phyloP scores from a whole-genome alignment of 2,113 vertebrate genomes.

The Diadophis punctatus region DNA sequence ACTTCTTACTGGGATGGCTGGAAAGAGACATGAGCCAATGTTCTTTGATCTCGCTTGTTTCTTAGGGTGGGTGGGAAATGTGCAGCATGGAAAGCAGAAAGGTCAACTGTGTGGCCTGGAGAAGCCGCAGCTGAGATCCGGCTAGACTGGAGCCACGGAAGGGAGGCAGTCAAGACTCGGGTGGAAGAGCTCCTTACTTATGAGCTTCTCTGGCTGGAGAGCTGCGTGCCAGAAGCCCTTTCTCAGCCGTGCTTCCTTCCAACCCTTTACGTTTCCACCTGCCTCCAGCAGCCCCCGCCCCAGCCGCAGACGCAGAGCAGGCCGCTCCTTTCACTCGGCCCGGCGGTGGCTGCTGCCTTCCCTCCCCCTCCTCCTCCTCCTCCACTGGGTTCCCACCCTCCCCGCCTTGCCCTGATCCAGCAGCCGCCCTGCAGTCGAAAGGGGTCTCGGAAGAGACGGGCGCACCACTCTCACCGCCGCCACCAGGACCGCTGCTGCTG shows the following conservation, averaged over 20 bases:
- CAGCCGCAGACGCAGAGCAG: neutral
- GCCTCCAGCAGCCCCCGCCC: neutral
- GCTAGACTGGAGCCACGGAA: neutral
- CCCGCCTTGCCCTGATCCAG: neutral
- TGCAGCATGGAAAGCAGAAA: neutral
- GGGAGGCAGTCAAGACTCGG: neutral
- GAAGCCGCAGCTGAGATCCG: neutral
- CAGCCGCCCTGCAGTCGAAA: neutral
- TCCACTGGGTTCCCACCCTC: neutral
- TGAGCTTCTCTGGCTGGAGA: neutral
- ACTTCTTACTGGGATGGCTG: neutral
- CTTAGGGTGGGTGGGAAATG: neutral
- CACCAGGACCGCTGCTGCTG: neutral
- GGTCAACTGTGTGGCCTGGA: neutral
- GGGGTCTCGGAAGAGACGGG: neutral
- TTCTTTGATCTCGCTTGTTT: neutral
- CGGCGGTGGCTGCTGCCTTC: neutral
- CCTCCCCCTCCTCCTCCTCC: neutral
- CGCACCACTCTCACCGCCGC: no score
- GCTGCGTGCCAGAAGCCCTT: neutral
- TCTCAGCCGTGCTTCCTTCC: neutral
- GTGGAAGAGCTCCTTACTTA: no score
- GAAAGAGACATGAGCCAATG: neutral
- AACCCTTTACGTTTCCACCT: neutral
- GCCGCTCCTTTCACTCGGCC: neutral